A percentile compares a stretch with the other conserved stretches of the same genome.
These are phyloP conservation scores for Crepidodera aurea DNA, from an alignment of 2,888 invertebrate genomes.

Conservation along the genomic window DNA sequence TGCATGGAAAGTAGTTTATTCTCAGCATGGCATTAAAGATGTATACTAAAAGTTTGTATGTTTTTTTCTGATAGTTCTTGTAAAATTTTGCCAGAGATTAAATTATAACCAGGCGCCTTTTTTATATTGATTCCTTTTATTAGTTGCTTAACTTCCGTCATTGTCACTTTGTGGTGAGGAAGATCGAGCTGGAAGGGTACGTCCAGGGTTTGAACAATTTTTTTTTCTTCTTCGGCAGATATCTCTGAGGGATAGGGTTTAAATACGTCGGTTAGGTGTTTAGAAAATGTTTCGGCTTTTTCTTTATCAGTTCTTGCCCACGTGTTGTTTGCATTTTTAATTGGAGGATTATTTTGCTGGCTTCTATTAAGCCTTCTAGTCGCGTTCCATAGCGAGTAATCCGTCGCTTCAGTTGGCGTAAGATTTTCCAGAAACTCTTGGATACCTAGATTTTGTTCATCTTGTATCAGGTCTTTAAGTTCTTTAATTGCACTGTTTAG, in stretches of 20 bases:
- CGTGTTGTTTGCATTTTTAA: slow-evolving; percentile 3
- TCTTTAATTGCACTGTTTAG: neutral
- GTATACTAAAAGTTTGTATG: no score
- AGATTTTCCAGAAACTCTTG: slow-evolving; percentile 1
- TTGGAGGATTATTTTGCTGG: neutral
- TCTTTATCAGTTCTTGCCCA: slow-evolving; percentile 3
- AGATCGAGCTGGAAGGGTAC: neutral
- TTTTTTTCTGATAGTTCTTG: no score
- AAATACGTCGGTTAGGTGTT: neutral
- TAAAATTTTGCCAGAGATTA: no score
- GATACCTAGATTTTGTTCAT: neutral
- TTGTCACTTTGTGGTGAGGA: slow-evolving; percentile 1
- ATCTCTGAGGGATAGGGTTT: neutral
- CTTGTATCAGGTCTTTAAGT: neutral
- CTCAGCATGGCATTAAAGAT: no score
- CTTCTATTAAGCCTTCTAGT: slow-evolving; percentile 3
- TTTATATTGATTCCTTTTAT: no score
- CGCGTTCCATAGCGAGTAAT: no score
- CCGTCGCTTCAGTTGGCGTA: no score
- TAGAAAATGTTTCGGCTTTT: neutral
- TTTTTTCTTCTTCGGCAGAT: neutral
- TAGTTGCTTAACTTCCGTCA: no score
- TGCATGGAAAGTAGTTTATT: no score
- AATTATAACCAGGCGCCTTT: no score
- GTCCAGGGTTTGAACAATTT: neutral